These are phyloP conservation scores for Teleopsis dalmanni DNA, from an alignment of 1,140 invertebrate species.

Conservation along the genomic window DNA sequence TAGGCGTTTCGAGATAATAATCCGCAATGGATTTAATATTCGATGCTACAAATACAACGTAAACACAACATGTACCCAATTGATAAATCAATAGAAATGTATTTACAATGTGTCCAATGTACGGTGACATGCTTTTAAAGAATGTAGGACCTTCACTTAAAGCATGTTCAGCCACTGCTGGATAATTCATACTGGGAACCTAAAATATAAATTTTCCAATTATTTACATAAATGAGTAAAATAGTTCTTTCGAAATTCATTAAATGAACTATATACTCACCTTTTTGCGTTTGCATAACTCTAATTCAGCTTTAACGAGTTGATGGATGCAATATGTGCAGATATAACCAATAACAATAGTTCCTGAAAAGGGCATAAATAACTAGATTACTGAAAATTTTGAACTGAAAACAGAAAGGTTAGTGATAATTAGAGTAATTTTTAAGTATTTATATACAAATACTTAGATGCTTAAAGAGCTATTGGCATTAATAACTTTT, in stretches of 20 bases:
- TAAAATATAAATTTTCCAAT: conserved; percentile 12
- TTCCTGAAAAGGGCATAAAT: too few relatives aligned
- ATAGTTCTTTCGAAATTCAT: background rate
- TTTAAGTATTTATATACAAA: too few relatives aligned
- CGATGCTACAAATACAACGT: conserved; percentile 74
- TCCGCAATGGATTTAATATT: conserved; percentile 59
- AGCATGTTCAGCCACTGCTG: conserved; percentile 60
- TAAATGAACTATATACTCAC: conserved; percentile 23
- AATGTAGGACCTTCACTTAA: conserved; percentile 59
- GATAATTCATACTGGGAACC: conserved; percentile 63
- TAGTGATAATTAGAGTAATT: too few relatives aligned
- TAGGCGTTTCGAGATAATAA: conserved; percentile 30
- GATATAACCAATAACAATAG: conserved; percentile 61
- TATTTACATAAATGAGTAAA: background rate
- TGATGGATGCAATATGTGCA: conserved; percentile 77
- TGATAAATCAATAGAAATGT: conserved; percentile 73
- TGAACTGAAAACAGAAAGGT: too few relatives aligned
- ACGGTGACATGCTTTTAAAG: conserved; percentile 52
- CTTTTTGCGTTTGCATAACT: conserved; percentile 58
- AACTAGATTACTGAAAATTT: too few relatives aligned
- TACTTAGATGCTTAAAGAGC: too few relatives aligned
- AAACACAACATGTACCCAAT: conserved; percentile 81
- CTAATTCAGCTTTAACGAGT: conserved; percentile 60
- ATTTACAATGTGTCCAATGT: conserved; percentile 59
- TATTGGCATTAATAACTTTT: too few relatives aligned